Base-by-base conservation (phyloP, 1,140 invertebrate species). In the Vanessa tameamea region DNA sequence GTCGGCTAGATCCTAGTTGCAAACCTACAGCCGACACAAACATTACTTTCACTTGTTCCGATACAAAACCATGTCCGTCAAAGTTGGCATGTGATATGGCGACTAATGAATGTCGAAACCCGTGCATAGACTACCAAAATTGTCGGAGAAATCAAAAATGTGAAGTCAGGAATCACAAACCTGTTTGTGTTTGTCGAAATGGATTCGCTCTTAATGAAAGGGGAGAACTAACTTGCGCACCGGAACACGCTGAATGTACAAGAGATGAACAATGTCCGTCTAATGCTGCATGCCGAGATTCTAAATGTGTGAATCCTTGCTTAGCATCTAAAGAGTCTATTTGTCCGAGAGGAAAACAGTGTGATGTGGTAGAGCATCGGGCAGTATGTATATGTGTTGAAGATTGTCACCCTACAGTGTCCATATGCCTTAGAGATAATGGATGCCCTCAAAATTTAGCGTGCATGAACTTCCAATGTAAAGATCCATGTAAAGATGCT, bases 381-480 rank as follows among this genome's bases (percentile, higher is more conserved):
- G 95, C 97, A 4, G 94, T 97, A 71, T 98, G 97, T 88, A 95
- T 97, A 82, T 98, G 97, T 91, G 95, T 96, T 78, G 95, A 97
- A 87, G 97, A 97, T 90, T 98, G 97, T 93, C 95, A 95, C 85
- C 96, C 97, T 59, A 95, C 96, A 51, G 94, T 97, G 77, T 97
- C 96, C 65, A 98, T 98, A 88, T 98, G 97, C 87, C 94, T 98
- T 78, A 95, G 96, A 90, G 97, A 98, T 91, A 96, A 94, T 84
- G 97, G 97, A 73, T 98, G 98, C 89, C 96, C 97, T 68, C 93
- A 95, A 68, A 95, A 97, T 83, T 94, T 96, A 87, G 96, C 97
- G 73, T 98, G 98, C 93, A 95, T 96, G 87, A 97, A 97, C 89
- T 97, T 96, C 92, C 95, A 97, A 93, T 98, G 98, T 92, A 95